These are phyloP conservation scores for Ateles fusciceps DNA, from an alignment of 2,797 vertebrate genomes.

Conservation along the genomic window DNA sequence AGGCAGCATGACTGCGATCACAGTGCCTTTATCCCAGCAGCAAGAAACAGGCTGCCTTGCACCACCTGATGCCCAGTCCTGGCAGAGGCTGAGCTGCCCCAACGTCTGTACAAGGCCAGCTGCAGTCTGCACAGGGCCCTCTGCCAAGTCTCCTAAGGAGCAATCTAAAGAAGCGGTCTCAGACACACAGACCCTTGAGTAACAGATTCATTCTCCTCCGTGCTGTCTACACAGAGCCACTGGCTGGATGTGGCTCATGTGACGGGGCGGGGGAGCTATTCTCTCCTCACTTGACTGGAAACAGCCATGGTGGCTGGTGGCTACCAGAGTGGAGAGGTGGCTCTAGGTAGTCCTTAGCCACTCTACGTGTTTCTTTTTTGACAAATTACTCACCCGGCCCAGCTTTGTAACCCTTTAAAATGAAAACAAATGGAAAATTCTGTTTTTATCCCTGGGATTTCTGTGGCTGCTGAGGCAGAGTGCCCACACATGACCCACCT, in stretches of 20 bases:
- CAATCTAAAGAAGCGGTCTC: not conserved
- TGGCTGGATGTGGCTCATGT: not conserved
- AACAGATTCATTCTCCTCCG: not conserved
- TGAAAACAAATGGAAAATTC: not conserved
- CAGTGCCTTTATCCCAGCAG: not conserved
- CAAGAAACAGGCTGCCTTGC: not conserved
- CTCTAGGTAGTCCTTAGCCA: not conserved
- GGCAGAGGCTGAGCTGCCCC: not conserved
- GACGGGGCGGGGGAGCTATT: not conserved
- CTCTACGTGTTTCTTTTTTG: not conserved
- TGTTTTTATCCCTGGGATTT: not conserved
- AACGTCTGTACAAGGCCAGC: no score
- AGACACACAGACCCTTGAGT: not conserved
- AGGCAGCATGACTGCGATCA: no score
- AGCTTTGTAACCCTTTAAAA: not conserved
- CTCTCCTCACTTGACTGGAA: not conserved
- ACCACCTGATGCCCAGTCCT: no score
- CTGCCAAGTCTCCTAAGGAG: not conserved
- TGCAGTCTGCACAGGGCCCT: not conserved
- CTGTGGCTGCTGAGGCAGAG: not conserved
- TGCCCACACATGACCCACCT: slow-evolving; percentile 84
- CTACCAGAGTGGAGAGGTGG: not conserved
- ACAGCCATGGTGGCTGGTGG: fast-evolving
- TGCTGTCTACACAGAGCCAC: not conserved
- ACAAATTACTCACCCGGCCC: not conserved